Conservation (phyloP, 1,140 invertebrate species). For the Drosophila equinoxialis region DNA sequence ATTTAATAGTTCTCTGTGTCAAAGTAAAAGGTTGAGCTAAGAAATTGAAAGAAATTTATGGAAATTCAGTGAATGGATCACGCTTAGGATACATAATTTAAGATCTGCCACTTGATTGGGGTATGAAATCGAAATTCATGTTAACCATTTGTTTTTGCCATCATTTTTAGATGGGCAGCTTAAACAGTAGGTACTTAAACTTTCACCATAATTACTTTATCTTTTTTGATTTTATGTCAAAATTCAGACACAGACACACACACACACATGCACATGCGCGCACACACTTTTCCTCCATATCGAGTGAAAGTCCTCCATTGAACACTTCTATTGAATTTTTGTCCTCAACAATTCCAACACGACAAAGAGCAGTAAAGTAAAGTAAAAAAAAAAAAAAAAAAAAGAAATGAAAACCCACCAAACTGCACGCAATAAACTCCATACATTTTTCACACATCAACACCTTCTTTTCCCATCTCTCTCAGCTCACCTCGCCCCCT, state of each 20-base stretch:
- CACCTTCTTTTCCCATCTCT: slow-evolving; percentile 18
- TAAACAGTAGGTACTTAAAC: neutral
- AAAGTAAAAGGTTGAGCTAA: no score
- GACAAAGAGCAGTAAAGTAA: neutral
- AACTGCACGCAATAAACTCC: slow-evolving; percentile 13
- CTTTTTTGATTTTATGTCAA: slow-evolving; percentile 6
- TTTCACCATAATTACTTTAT: slow-evolving; percentile 12
- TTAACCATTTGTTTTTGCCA: neutral
- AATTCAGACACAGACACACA: neutral
- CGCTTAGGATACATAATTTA: no score
- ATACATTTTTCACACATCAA: slow-evolving; percentile 20
- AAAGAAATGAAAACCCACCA: neutral
- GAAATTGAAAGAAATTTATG: no score
- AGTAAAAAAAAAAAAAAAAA: neutral
- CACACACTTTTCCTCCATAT: neutral
- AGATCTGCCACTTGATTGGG: no score
- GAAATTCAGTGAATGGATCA: no score
- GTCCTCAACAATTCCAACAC: slow-evolving; percentile 5
- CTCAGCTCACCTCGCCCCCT: neutral
- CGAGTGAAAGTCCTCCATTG: slow-evolving; percentile 2
- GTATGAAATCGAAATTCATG: no score
- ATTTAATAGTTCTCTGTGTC: no score
- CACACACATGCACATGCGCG: neutral
- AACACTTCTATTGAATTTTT: slow-evolving; percentile 7
- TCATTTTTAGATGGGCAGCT: no score